phyloP scores from a whole-genome alignment of 2,888 invertebrate genomes.

The Shargacucullia verbasci region DNA sequence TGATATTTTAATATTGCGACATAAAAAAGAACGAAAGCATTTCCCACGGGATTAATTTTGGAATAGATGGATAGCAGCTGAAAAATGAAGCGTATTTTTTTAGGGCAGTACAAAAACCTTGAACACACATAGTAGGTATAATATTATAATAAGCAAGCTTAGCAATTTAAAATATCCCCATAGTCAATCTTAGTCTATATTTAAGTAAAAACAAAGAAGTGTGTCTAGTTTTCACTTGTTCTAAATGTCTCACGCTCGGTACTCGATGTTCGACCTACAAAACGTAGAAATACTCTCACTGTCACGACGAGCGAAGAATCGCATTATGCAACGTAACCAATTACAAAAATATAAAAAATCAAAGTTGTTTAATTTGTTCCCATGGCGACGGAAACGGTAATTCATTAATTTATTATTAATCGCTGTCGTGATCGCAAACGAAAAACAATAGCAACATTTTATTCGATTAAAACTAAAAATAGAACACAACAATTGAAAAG shows the following conservation, averaged over 20 bases:
- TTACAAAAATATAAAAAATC: slow-evolving; percentile 34
- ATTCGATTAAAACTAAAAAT: neutral
- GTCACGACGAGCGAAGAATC: slow-evolving; percentile 57
- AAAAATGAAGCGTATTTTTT: too few species aligned
- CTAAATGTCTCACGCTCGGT: slow-evolving; percentile 66
- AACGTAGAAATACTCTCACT: slow-evolving; percentile 83
- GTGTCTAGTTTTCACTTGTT: slow-evolving; percentile 73
- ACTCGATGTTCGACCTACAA: slow-evolving; percentile 74
- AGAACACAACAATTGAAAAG: too few species aligned
- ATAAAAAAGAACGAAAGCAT: too few species aligned
- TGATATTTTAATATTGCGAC: too few species aligned
- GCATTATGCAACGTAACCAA: slow-evolving; percentile 59
- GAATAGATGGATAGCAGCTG: too few species aligned
- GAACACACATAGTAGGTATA: too few species aligned
- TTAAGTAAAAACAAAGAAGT: slow-evolving; percentile 35
- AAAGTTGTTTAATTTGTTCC: slow-evolving; percentile 19
- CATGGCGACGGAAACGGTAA: slow-evolving; percentile 17
- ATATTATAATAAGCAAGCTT: neutral
- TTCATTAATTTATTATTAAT: slow-evolving; percentile 9
- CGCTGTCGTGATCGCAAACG: slow-evolving; percentile 5
- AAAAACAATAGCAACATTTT: neutral
- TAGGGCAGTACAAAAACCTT: neutral
- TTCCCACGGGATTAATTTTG: too few species aligned
- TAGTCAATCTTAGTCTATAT: slow-evolving; percentile 9
- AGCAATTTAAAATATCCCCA: neutral